Percentiles rank a stretch among this genome's conserved stretches.
Evolutionary conservation across 2,888 invertebrate genomes (phyloP).

Genomic region (Clistopyga incitator): DNA sequence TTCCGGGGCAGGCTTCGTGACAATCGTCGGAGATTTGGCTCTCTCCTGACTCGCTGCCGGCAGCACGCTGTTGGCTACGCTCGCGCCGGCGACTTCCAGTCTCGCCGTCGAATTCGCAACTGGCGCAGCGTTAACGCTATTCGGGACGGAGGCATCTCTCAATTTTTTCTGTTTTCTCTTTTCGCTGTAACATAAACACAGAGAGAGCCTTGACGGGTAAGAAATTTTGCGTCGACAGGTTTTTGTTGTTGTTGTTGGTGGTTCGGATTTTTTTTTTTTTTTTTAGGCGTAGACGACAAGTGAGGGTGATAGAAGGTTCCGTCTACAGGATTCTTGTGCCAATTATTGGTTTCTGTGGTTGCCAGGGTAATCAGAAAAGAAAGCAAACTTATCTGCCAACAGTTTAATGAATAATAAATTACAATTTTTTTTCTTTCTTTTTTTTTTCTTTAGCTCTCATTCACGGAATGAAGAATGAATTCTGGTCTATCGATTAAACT

Average conservation of each 20-base stretch:
- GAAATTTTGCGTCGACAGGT: conserved; percentile 45
- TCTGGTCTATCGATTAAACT: conserved; percentile 47
- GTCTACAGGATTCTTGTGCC: conserved; percentile 45
- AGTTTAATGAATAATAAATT: conserved; percentile 71
- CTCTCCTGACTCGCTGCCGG: conserved; percentile 61
- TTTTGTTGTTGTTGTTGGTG: conserved; percentile 10
- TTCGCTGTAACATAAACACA: conserved; percentile 76
- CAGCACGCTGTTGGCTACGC: conserved; percentile 51
- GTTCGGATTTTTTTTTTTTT: conserved; percentile 1
- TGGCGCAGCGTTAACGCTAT: conserved; percentile 55
- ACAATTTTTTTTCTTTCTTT: conserved; percentile 61
- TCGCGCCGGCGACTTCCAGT: conserved; percentile 67
- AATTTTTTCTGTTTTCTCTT: conserved; percentile 80
- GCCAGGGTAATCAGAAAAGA: conserved; percentile 67
- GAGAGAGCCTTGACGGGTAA: conserved; percentile 63
- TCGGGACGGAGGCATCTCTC: conserved; percentile 71
- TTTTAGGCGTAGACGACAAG: conserved; percentile 37
- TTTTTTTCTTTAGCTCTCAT: conserved; percentile 57
- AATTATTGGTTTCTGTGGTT: conserved; percentile 46
- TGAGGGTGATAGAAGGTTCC: conserved; percentile 35
- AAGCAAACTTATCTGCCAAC: conserved; percentile 66
- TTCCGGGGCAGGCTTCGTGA: conserved; percentile 70
- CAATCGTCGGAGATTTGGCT: conserved; percentile 61
- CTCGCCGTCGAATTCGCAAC: conserved; percentile 64
- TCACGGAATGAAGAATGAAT: conserved; percentile 66